phyloP scores from a whole-genome alignment of 2,888 invertebrate genomes.

The Bursaphelenchus okinawaensis region DNA sequence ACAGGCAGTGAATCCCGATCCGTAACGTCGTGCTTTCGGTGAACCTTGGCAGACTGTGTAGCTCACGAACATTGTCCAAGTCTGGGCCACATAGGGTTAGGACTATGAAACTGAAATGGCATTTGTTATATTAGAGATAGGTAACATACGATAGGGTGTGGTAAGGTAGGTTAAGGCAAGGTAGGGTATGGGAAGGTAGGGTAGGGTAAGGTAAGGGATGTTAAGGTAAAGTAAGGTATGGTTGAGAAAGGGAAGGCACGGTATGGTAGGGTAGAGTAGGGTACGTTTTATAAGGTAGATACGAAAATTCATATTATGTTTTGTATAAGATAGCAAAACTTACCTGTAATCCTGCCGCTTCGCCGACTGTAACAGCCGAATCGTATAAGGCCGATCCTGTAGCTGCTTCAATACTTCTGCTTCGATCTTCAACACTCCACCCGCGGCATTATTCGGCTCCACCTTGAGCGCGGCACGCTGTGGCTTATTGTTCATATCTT shows the following conservation, averaged over 20 bases:
- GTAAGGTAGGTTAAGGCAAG: too few species aligned
- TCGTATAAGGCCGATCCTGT: slow-evolving; percentile 10
- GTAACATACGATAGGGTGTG: too few species aligned
- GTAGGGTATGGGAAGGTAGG: too few species aligned
- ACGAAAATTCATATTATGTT: not conserved
- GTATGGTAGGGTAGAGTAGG: too few species aligned
- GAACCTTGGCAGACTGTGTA: slow-evolving; percentile 17
- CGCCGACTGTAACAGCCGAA: slow-evolving; percentile 19
- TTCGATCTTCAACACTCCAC: slow-evolving; percentile 24
- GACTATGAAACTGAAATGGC: slow-evolving; percentile 26
- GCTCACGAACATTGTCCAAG: slow-evolving; percentile 24
- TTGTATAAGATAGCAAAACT: not conserved
- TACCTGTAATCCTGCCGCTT: slow-evolving; percentile 27
- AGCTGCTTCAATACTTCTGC: slow-evolving; percentile 23
- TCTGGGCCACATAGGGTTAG: slow-evolving; percentile 47
- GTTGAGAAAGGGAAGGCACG: too few species aligned
- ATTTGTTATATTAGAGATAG: too few species aligned
- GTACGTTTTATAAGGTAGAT: not conserved
- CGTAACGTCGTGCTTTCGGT: slow-evolving; percentile 14
- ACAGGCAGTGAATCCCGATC: slow-evolving; percentile 31
- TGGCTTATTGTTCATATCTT: slow-evolving; percentile 2
- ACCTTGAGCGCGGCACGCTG: slow-evolving; percentile 9
- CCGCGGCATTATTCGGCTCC: slow-evolving; percentile 9
- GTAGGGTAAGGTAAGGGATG: not conserved
- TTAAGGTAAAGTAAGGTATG: too few species aligned